Conservation (phyloP, 1,140 invertebrate species). For the Philopotamus ludificatus region DNA sequence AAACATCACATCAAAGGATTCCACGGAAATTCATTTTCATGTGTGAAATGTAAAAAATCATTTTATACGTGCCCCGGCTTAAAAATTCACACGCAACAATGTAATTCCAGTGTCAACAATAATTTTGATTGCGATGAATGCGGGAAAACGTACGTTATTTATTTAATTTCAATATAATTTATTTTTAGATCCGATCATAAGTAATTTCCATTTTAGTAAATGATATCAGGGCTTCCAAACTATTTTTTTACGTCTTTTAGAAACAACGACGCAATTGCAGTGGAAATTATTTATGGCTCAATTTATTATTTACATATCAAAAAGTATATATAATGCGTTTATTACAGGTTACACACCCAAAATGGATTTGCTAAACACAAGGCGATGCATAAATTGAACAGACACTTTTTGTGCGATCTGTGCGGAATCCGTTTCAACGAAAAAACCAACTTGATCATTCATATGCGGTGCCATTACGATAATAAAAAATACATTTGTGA, state of each 20-base stretch:
- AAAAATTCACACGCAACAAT: not conserved
- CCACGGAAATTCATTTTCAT: conserved; percentile 45
- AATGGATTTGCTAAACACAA: conserved; percentile 50
- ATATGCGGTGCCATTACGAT: conserved; percentile 58
- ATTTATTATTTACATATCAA: too few species aligned
- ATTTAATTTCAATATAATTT: too few species aligned
- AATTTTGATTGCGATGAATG: conserved; percentile 2
- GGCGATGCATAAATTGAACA: conserved; percentile 53
- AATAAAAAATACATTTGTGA: conserved; percentile 58
- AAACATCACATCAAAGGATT: conserved; percentile 47
- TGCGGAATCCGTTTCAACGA: conserved; percentile 58
- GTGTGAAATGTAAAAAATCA: conserved; percentile 3
- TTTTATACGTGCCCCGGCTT: not conserved
- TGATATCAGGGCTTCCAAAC: too few species aligned
- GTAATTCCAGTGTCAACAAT: not conserved
- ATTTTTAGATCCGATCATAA: too few species aligned
- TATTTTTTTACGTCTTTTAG: too few species aligned
- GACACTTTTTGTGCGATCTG: conserved; percentile 53
- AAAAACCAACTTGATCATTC: conserved; percentile 55
- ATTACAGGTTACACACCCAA: conserved; percentile 25
- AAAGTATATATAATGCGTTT: too few species aligned
- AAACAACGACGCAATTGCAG: too few species aligned
- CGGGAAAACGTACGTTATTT: conserved; percentile 13
- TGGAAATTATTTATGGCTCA: too few species aligned
- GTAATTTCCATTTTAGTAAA: too few species aligned